A percentile compares a stretch with the other conserved stretches of the same genome.
These are phyloP conservation scores for Wiebesia pumilae DNA, from an alignment of 1,140 invertebrate species.

Conservation along the genomic window DNA sequence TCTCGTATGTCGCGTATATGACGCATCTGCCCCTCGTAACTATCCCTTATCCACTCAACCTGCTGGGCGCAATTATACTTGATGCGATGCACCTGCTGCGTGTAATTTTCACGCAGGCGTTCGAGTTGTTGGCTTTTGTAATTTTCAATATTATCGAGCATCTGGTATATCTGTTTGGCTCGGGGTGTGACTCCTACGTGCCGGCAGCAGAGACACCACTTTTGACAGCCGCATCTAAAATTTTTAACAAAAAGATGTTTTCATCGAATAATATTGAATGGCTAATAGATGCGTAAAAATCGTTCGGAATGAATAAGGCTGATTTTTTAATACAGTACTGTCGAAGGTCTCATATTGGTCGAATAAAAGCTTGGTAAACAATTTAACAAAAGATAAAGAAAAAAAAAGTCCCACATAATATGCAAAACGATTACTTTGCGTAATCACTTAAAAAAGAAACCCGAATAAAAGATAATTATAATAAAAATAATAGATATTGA, in stretches of 20 bases:
- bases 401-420: too few species aligned
- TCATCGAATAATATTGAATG: background rate
- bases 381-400: too few species aligned
- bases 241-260: background rate
- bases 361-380: too few species aligned
- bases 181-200: conserved; percentile 82
- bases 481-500: too few species aligned
- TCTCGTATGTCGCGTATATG: conserved; percentile 92
- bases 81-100: conserved; percentile 90
- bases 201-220: conserved; percentile 82
- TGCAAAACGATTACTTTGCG: too few species aligned
- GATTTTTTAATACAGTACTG: too few species aligned
- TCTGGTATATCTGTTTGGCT: conserved; percentile 87
- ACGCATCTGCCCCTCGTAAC: conserved; percentile 90
- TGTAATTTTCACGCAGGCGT: conserved; percentile 92
- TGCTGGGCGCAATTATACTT: conserved; percentile 94
- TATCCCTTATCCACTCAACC: conserved; percentile 94
- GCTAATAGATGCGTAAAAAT: too few species aligned
- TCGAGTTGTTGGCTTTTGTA: conserved; percentile 93
- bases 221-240: conserved; percentile 78
- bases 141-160: conserved; percentile 92
- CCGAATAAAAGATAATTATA: too few species aligned
- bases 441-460: too few species aligned
- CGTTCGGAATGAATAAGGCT: too few species aligned
- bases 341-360: too few species aligned